Base-by-base conservation (phyloP, 37 sponge, comb jelly and placozoan species). In the Spongilla lacustris region DNA sequence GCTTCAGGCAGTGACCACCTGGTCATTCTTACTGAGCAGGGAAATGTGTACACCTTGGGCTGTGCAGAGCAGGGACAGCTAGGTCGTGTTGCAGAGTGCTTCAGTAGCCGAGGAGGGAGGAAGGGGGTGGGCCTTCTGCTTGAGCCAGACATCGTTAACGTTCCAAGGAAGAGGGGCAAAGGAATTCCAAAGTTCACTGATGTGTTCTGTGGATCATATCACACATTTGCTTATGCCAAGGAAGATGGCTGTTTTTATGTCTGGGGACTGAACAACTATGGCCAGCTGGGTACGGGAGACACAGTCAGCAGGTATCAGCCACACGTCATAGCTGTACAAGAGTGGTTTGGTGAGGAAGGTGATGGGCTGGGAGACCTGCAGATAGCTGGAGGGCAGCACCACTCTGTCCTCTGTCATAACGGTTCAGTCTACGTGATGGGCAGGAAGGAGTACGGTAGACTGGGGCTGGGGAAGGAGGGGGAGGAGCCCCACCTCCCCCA, bases 251-350 rank as follows among this genome's bases (percentile, higher is more conserved):
- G 58, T 58, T 71, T 97, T 35, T 99, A 87, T 69, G 91, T 74
- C 0, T 97, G 94, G 92, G 99, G 99, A 13, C 79, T 99, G 28
- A 99, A 99, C 74, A 97, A 99, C 87, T 97, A 95, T 77, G 98
- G 98, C 5, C 99, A 99, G 80, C 79, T 95, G 0, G 96, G 98
- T 0, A 75, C 86, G 0, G 91, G 92, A 31, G 90, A 97, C 36
- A 34, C 28, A 2, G 84, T 73, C 30, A 74, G 28, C 3, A 66
- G 88, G 23, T 94, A 58, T 73, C 73, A 78, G 36, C 97, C 97
- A 2, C 81, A 89, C 41, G 69, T 41, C 78, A 58, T 91, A 2
- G 78, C 82, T 23, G 66, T 21, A 13, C 30, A 37, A 2, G 77
- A 75, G 19, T 92, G 96, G 94, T 58, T 86, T 11, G 48, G 37